Evolutionary conservation across 2,797 vertebrate species (phyloP).

Genomic region (Leptodactylus fallax): DNA sequence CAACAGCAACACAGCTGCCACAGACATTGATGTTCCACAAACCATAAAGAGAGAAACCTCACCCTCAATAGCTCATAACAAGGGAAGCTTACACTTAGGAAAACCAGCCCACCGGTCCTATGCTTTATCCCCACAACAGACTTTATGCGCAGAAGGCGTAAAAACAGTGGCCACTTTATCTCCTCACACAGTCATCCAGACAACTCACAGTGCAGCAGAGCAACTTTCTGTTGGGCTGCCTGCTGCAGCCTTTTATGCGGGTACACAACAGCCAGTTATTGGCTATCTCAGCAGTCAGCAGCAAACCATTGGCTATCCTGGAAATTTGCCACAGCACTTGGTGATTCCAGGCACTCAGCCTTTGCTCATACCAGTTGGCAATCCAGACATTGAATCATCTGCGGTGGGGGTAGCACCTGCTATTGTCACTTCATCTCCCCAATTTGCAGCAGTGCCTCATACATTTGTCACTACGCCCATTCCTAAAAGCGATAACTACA

Average conservation of each 20-base stretch:
- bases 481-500: conserved; percentile 88
- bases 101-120: conserved; percentile 85
- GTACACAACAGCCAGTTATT: conserved; percentile 89
- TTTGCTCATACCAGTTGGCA: conserved; percentile 91
- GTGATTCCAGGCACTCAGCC: conserved; percentile 93
- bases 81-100: conserved; percentile 85
- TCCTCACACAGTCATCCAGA: conserved; percentile 95
- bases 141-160: conserved; percentile 82
- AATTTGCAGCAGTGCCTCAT: conserved; percentile 88
- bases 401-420: conserved; percentile 77
- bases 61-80: conserved; percentile 84
- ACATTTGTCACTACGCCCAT: conserved; percentile 85
- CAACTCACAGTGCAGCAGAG: conserved; percentile 89
- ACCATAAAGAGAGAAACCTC: conserved; percentile 79
- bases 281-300: conserved; percentile 92
- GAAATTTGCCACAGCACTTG: conserved; percentile 90
- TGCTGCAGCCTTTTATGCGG: conserved; percentile 85
- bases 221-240: conserved; percentile 88
- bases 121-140: conserved; percentile 80
- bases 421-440: conserved; percentile 83
- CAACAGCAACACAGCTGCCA: conserved; percentile 84
- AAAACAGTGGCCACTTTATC: conserved; percentile 84
- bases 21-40: conserved; percentile 83
- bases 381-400: conserved; percentile 83
- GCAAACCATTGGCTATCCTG: conserved; percentile 87